Percentiles rank a stretch among this genome's conserved stretches.
Conservation (phyloP, 2,113 vertebrate species). For the Ivindomyrus marchei region DNA sequence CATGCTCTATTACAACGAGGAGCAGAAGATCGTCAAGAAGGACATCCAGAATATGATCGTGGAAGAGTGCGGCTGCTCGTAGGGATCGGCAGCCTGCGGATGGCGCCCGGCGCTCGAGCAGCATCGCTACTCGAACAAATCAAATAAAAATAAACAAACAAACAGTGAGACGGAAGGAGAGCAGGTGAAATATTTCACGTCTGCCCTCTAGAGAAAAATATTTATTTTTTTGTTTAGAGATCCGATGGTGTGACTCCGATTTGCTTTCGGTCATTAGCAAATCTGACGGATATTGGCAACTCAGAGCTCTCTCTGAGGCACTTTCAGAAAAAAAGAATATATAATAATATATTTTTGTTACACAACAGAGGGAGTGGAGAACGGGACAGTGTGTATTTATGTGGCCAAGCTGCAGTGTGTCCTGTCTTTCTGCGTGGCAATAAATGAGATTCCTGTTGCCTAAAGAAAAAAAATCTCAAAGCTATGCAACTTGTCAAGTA, state of each 20-base stretch:
- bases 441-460: conserved; percentile 75
- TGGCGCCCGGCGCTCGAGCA: background rate
- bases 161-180: conserved; percentile 23
- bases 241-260: conserved; percentile 21
- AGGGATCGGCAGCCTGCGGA: conserved; percentile 29
- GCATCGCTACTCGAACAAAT: background rate
- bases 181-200: conserved; percentile 19
- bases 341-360: conserved; percentile 75
- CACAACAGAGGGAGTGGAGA: conserved; percentile 49
- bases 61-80: conserved; percentile 96
- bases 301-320: conserved; percentile 51
- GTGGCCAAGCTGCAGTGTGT: conserved; percentile 36
- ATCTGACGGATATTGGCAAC: conserved; percentile 36
- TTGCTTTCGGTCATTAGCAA: conserved; percentile 35
- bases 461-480: conserved; percentile 72
- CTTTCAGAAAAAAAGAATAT: conserved; percentile 55
- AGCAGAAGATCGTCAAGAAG: conserved; percentile 97
- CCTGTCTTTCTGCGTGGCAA: conserved; percentile 37
- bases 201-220: conserved; percentile 22
- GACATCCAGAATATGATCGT: conserved; percentile 99
- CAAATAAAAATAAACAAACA: background rate
- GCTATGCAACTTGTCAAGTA: conserved; percentile 95
- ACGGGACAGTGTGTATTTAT: conserved; percentile 59
- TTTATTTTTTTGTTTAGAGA: conserved; percentile 15
- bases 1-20: conserved; percentile 96